Base-by-base conservation (phyloP, 2,888 invertebrate genomes). In the Epistrophella euchroma region DNA sequence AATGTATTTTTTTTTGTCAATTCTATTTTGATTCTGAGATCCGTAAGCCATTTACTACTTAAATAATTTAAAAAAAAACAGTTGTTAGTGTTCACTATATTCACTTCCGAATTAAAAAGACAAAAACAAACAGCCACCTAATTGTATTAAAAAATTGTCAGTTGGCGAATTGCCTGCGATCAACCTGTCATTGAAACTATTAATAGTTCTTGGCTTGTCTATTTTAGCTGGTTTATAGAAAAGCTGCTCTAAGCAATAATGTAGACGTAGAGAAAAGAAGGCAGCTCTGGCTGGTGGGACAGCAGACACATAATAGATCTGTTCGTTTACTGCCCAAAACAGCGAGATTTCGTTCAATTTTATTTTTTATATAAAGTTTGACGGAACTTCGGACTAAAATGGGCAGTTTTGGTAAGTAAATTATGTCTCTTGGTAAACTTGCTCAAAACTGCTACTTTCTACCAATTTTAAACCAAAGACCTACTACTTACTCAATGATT, bases 121-220 rank as follows among this genome's bases (percentile, higher is more conserved):
- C 76, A 77, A 76, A 85, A 81, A 85, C 5, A 19, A 13, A 22
- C 17, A 13, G 0, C 13, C n/a, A n/a, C n/a, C n/a, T n/a, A n/a
- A n/a, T n/a, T n/a, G n/a, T n/a, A n/a, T n/a, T n/a, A n/a, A n/a
- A 62, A 62, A 35, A 84, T 47, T 85, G 85, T 81, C 85, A 81
- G 76, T 85, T 85, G 81, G 85, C 85, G 35, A 58, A 72, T 35
- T 80, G 81, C 85, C 81, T 76, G 72, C 40, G 68, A 66, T 55
- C 75, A 68, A 76, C 32, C 60, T 85, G 81, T 73, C 85, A 85
- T 85, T 85, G 85, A 81, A 50, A 77, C 85, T 85, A 85, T 77
- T 70, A 70, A 85, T 85, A 85, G 76, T 71, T 72, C 66, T 76
- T 75, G 80, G 52, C 74, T 66, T 37, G 74, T 56, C 79, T 75